These are phyloP conservation scores for Pachycephala philippinensis DNA, from an alignment of 2,113 vertebrate species.

Conservation along the genomic window DNA sequence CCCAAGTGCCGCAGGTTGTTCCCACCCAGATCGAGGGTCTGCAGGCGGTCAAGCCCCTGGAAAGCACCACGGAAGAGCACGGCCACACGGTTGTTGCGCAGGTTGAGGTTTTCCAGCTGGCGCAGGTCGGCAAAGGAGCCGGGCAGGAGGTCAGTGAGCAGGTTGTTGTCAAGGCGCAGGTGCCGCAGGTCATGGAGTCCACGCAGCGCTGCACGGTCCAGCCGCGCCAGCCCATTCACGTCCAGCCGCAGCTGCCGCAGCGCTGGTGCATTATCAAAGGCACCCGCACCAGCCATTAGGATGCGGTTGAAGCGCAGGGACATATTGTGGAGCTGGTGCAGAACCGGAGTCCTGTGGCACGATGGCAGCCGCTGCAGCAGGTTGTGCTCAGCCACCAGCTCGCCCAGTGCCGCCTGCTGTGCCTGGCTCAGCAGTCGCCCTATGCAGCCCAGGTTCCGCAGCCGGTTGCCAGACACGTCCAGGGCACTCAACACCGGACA, in stretches of 20 bases:
- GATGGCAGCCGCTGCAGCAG: neutral
- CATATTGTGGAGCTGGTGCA: conserved; percentile 19
- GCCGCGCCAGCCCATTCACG: conserved; percentile 76
- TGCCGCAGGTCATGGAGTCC: conserved; percentile 63
- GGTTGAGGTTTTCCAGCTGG: conserved; percentile 73
- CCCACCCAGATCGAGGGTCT: conserved; percentile 76
- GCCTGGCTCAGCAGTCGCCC: neutral
- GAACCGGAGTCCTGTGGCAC: neutral
- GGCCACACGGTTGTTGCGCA: conserved; percentile 80
- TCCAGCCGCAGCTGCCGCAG: conserved; percentile 70
- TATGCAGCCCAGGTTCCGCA: neutral
- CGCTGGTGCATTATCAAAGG: conserved; percentile 69
- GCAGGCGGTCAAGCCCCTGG: conserved; percentile 51
- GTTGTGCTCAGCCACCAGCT: conserved; percentile 75
- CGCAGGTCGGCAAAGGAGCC: conserved; percentile 70
- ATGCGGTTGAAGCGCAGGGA: conserved; percentile 82
- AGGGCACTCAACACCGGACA: conserved; percentile 61
- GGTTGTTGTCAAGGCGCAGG: conserved; percentile 84
- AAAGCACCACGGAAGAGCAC: conserved; percentile 77
- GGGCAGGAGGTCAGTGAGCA: conserved; percentile 72
- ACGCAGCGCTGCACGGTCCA: conserved; percentile 60
- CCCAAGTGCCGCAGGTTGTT: conserved; percentile 76
- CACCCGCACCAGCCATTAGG: neutral
- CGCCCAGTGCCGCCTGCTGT: neutral
- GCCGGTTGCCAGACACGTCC: conserved; percentile 71